These are phyloP conservation scores for Trachops cirrhosus DNA, from an alignment of 2,797 vertebrate genomes.

Conservation along the genomic window DNA sequence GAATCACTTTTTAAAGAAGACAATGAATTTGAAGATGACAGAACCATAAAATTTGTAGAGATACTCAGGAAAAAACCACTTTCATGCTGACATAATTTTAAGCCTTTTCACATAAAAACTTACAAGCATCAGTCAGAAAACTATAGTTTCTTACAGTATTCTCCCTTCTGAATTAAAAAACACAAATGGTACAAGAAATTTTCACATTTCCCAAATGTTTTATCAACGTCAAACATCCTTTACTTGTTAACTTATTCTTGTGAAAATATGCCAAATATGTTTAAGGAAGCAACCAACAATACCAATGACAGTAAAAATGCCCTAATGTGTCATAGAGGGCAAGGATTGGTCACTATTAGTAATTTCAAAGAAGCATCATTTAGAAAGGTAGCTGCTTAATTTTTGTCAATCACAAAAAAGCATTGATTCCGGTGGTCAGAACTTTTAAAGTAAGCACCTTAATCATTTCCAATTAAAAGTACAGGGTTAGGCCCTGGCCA, in stretches of 20 bases:
- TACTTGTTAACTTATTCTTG: background rate
- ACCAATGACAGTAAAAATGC: background rate
- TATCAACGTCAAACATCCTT: background rate
- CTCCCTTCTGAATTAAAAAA: conserved; percentile 5
- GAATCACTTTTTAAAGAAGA: background rate
- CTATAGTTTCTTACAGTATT: background rate
- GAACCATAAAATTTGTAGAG: background rate
- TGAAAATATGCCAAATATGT: background rate
- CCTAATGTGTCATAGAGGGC: background rate
- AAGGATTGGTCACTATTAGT: background rate
- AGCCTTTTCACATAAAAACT: background rate
- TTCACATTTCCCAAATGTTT: background rate
- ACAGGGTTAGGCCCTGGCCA: background rate
- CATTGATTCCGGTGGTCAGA: background rate
- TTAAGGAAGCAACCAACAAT: background rate
- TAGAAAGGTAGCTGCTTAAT: background rate
- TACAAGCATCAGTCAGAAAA: background rate
- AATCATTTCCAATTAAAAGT: background rate
- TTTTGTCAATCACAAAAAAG: background rate
- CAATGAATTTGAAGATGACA: background rate
- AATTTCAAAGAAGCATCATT: background rate
- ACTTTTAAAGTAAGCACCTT: background rate
- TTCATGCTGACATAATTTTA: background rate
- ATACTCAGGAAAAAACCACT: background rate
- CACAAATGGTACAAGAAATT: background rate